Evolutionary conservation across 2,888 invertebrate genomes (phyloP).

Genomic region (Andrena bucephala): DNA sequence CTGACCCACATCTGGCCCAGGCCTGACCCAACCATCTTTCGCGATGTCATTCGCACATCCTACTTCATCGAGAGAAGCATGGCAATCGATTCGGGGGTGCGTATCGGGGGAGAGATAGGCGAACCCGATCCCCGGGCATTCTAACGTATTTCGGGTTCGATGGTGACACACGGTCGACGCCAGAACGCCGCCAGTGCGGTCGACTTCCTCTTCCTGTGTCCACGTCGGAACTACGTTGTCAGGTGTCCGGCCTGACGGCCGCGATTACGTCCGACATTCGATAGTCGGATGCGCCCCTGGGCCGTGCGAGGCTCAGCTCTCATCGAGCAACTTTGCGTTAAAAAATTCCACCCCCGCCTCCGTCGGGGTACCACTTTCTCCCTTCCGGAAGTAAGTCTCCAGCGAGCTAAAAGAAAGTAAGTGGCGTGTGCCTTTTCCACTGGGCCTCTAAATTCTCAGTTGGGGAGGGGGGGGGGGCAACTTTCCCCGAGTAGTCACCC

Average conservation of each 20-base stretch:
- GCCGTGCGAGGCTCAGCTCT: slow-evolving; percentile 47
- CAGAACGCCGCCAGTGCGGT: slow-evolving; percentile 71
- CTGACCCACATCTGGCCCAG: too few species aligned
- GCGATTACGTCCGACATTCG: slow-evolving; percentile 65
- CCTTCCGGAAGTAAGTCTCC: slow-evolving; percentile 1
- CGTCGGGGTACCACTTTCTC: too few species aligned
- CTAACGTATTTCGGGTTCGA: slow-evolving; percentile 16
- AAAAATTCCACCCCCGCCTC: neutral
- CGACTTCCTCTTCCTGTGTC: slow-evolving; percentile 84
- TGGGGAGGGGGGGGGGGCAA: too few species aligned
- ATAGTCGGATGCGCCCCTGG: slow-evolving; percentile 63
- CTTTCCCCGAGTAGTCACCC: too few species aligned
- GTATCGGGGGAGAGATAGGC: slow-evolving; percentile 4
- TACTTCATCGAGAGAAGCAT: too few species aligned
- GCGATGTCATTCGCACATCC: too few species aligned
- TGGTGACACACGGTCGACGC: slow-evolving; percentile 62
- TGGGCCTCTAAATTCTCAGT: too few species aligned
- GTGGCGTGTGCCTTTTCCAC: too few species aligned
- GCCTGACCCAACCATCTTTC: too few species aligned
- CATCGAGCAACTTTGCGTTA: neutral
- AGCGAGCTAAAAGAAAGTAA: neutral
- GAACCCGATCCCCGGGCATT: slow-evolving; percentile 53
- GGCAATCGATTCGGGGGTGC: neutral
- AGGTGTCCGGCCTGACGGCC: slow-evolving; percentile 75
- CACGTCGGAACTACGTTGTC: slow-evolving; percentile 82